Evolutionary conservation across 2,113 vertebrate genomes (phyloP).

Genomic region (Hippocampus mohnikei): DNA sequence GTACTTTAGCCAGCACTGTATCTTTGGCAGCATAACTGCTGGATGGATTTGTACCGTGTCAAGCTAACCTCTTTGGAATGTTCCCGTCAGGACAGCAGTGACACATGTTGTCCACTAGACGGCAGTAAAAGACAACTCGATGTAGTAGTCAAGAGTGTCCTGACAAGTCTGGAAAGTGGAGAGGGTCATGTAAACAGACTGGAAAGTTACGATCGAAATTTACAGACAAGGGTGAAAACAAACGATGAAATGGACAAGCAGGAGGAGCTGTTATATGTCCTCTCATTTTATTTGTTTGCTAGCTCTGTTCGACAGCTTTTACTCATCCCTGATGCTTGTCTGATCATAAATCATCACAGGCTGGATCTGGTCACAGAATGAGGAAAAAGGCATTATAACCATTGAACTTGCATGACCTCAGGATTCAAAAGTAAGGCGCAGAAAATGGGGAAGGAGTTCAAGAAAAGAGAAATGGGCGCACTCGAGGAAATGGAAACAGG

Average conservation of each 20-base stretch:
- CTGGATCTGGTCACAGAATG: conserved; percentile 29
- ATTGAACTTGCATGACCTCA: background rate
- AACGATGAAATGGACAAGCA: background rate
- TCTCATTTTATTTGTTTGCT: conserved; percentile 20
- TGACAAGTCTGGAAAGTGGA: background rate
- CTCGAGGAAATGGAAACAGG: background rate
- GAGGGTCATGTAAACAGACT: background rate
- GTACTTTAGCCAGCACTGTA: background rate
- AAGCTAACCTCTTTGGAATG: conserved; percentile 30
- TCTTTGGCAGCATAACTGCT: background rate
- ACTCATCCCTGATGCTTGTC: conserved; percentile 35
- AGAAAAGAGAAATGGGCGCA: background rate
- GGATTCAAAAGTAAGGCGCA: background rate
- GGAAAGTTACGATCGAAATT: background rate
- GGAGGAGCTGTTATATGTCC: conserved; percentile 8
- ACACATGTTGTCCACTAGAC: conserved; percentile 31
- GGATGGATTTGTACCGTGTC: background rate
- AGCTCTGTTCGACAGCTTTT: conserved; percentile 39
- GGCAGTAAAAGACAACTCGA: conserved; percentile 36
- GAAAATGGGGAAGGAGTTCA: background rate
- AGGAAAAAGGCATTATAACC: background rate
- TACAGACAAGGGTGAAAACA: background rate
- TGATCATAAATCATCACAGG: conserved; percentile 31
- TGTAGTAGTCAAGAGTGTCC: no score
- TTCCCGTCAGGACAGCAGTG: conserved; percentile 1